Percentiles rank a stretch among this genome's conserved stretches.
These are phyloP conservation scores for Nomada fabriciana DNA, from an alignment of 2,888 invertebrate species.

Conservation along the genomic window DNA sequence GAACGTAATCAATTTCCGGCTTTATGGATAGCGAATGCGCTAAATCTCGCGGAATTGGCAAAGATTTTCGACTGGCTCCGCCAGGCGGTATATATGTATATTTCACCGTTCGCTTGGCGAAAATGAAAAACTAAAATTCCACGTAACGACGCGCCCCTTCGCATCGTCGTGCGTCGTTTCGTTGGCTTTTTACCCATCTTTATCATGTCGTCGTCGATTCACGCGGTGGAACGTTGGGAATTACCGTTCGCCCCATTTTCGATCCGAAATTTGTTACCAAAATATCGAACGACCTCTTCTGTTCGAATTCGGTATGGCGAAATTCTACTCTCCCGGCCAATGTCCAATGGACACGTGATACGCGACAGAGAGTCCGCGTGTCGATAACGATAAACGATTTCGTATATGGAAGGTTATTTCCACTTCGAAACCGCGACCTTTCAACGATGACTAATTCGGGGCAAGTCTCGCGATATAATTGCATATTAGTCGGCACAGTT, in stretches of 20 bases:
- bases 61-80: slow-evolving; percentile 41
- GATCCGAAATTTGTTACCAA: neutral
- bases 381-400: neutral
- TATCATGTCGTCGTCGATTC: slow-evolving; percentile 29
- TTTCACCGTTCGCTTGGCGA: slow-evolving; percentile 18
- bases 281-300: neutral
- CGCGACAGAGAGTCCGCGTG: no score
- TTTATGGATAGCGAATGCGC: slow-evolving; percentile 47
- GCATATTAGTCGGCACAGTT: neutral
- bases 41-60: slow-evolving; percentile 56
- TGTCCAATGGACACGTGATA: neutral
- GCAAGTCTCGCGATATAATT: neutral
- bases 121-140: slow-evolving; percentile 36
- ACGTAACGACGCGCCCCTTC: slow-evolving; percentile 5
- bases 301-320: neutral
- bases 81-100: slow-evolving; percentile 6
- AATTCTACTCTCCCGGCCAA: neutral
- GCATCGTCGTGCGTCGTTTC: slow-evolving; percentile 25
- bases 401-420: neutral
- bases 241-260: slow-evolving; percentile 1
- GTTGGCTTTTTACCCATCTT: slow-evolving; percentile 29
- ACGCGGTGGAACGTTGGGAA: slow-evolving; percentile 14
- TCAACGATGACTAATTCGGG: slow-evolving; percentile 6
- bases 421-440: slow-evolving; percentile 7
- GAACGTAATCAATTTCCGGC: slow-evolving; percentile 52